Evolutionary conservation across 1,140 invertebrate genomes (phyloP).

Genomic region (Steinernema khuongi): DNA sequence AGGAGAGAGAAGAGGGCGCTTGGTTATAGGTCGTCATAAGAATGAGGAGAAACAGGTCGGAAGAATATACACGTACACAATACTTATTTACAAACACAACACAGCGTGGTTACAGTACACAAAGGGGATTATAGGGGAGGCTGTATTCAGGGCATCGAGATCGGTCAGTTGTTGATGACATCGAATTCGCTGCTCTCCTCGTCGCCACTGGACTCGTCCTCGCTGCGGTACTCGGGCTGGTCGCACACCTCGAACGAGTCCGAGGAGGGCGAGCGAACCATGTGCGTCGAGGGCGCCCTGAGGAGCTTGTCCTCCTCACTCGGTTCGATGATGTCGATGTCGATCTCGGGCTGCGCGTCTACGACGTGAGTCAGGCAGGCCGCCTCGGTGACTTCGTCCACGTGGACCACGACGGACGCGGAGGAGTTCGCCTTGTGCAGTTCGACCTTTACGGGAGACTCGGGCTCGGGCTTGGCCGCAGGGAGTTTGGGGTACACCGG

Average conservation of each 20-base stretch:
- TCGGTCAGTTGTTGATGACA: not conserved
- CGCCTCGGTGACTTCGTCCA: not conserved
- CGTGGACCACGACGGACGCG: not conserved
- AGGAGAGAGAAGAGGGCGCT: too few species aligned
- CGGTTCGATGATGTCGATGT: not conserved
- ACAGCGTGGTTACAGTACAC: not conserved
- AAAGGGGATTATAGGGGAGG: not conserved
- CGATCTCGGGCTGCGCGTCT: not conserved
- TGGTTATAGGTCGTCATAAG: too few species aligned
- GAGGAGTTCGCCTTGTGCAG: not conserved
- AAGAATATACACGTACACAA: slow-evolving; percentile 9
- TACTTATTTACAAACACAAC: slow-evolving; percentile 15
- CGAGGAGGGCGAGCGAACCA: not conserved
- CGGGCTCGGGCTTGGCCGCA: not conserved
- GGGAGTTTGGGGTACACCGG: not conserved
- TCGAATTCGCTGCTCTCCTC: slow-evolving; percentile 5
- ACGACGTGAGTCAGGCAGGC: not conserved
- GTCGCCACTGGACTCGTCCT: not conserved
- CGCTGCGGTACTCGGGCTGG: slow-evolving; percentile 6
- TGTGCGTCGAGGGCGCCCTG: not conserved
- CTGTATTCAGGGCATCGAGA: not conserved
- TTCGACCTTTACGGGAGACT: not conserved
- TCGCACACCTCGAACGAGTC: not conserved
- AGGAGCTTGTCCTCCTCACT: not conserved
- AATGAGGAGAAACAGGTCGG: too few species aligned